Conservation (phyloP, 1,140 invertebrate genomes). For the Pseudomyrmex concolor region DNA sequence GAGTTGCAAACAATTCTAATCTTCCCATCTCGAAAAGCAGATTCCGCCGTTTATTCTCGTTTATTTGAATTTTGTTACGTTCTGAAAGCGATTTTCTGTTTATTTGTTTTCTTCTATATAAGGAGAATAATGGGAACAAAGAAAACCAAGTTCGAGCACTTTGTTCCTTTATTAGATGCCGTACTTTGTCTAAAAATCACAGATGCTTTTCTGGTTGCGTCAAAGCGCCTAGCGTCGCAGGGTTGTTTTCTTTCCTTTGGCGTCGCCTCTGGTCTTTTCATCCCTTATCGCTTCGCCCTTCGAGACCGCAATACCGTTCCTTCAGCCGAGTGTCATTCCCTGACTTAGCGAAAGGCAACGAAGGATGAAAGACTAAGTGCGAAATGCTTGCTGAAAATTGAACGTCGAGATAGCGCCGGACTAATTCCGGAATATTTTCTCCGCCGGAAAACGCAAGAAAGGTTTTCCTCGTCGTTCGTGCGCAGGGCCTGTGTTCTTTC, state of each 20-base stretch:
- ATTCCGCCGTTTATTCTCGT: neutral
- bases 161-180: neutral
- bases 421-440: slow-evolving; percentile 46
- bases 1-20: too few relatives aligned
- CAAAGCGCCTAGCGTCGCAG: slow-evolving; percentile 46
- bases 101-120: neutral
- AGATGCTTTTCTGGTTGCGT: neutral
- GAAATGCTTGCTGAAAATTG: neutral
- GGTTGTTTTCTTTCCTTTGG: slow-evolving; percentile 38
- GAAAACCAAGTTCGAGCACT: neutral
- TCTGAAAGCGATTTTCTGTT: neutral
- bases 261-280: slow-evolving; percentile 3
- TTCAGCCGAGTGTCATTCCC: slow-evolving; percentile 23
- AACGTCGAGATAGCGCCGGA: slow-evolving; percentile 32
- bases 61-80: neutral
- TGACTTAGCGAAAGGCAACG: slow-evolving; percentile 5
- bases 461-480: slow-evolving; percentile 22
- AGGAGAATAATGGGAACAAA: neutral
- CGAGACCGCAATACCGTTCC: slow-evolving; percentile 3
- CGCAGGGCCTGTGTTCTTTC: neutral
- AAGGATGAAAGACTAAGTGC: slow-evolving; percentile 15
- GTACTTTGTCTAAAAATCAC: slow-evolving; percentile 24
- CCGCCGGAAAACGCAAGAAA: slow-evolving; percentile 26
- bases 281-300: slow-evolving; percentile 15
- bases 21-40: too few relatives aligned